Percentiles rank a stretch among this genome's conserved stretches.
Evolutionary conservation across 2,888 invertebrate species (phyloP).

Genomic region (Tiphia femorata): DNA sequence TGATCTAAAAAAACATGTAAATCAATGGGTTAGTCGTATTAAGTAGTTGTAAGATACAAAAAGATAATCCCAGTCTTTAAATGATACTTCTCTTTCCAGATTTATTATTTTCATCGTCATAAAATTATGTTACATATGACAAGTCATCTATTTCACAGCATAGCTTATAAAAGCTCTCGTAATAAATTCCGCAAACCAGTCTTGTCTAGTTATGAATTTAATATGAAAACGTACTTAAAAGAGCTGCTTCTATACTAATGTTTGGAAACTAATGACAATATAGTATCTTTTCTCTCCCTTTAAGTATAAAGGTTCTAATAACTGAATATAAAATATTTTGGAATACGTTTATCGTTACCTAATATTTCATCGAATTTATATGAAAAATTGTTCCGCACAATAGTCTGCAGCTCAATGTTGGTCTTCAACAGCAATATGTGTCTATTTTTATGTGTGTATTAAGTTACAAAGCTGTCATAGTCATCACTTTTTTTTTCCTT

Average conservation of each 20-base stretch:
- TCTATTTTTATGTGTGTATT: conserved; percentile 37
- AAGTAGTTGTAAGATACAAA: no score
- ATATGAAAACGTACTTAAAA: conserved; percentile 22
- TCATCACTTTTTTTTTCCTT: conserved; percentile 20
- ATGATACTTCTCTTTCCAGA: neutral
- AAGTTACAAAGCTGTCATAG: conserved; percentile 38
- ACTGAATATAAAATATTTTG: neutral
- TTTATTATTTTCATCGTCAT: neutral
- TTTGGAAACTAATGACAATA: neutral
- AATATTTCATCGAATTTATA: conserved; percentile 24
- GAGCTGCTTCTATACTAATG: conserved; percentile 14
- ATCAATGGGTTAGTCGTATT: no score
- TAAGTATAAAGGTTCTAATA: neutral
- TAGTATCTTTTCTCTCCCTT: neutral
- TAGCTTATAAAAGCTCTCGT: conserved; percentile 4
- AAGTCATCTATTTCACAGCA: neutral
- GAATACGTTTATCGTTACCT: neutral
- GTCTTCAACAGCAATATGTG: conserved; percentile 46
- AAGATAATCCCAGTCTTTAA: neutral
- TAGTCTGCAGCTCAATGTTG: conserved; percentile 47
- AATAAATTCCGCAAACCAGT: conserved; percentile 8
- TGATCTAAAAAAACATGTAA: no score
- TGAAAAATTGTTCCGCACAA: conserved; percentile 59
- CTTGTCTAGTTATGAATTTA: conserved; percentile 16
- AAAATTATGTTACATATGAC: conserved; percentile 1